phyloP scores from a whole-genome alignment of 2,888 invertebrate species.

The Hartigia nigra region DNA sequence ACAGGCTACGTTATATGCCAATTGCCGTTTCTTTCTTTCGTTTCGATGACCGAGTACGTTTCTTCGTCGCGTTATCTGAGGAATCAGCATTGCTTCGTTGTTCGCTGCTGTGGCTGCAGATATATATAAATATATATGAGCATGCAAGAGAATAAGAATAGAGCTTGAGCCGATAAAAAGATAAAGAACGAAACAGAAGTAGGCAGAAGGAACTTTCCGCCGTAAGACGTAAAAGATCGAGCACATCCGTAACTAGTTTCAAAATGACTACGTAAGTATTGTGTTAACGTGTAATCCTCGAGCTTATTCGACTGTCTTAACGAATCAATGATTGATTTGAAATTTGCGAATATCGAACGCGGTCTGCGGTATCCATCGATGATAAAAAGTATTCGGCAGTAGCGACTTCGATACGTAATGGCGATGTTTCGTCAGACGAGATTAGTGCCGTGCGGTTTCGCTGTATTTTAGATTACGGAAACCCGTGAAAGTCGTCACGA shows the following conservation, averaged over 20 bases:
- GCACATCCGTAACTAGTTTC: background rate
- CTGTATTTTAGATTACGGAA: background rate
- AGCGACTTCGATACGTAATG: background rate
- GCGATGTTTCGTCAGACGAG: background rate
- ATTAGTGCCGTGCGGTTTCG: background rate
- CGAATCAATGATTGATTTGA: background rate
- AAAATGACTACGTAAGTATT: background rate
- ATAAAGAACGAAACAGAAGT: background rate
- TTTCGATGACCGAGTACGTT: slow-evolving; percentile 20
- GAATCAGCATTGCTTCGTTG: slow-evolving; percentile 23
- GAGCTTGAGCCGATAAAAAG: slow-evolving; percentile 8
- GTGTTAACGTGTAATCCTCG: background rate
- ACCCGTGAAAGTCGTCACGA: background rate
- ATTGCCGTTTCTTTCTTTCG: background rate
- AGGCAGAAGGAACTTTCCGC: background rate
- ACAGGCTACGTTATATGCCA: background rate
- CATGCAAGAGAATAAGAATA: slow-evolving; percentile 9
- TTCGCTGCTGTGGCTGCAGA: background rate
- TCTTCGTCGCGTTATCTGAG: slow-evolving; percentile 38
- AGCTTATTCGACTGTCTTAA: background rate
- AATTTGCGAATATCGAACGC: background rate
- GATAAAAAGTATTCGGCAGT: background rate
- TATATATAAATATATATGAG: slow-evolving; percentile 15
- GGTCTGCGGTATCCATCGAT: background rate
- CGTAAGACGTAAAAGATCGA: background rate